Base-by-base conservation (phyloP, 2,113 vertebrate genomes). In the Ibidorhyncha struthersii region DNA sequence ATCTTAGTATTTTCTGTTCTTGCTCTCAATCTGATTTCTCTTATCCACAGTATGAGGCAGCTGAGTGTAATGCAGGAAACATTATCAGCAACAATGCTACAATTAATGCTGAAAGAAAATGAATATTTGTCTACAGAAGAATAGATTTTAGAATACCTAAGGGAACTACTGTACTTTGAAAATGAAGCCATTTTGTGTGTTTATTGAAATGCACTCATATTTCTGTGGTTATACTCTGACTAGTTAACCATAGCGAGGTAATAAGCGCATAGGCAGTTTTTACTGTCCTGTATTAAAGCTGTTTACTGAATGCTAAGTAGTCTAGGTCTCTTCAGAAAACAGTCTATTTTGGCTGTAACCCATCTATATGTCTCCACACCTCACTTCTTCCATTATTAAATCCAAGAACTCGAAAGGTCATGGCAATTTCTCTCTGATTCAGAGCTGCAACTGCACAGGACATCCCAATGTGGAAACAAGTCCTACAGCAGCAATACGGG, bases 71-170 rank as follows among this genome's bases (percentile, higher is more conserved):
- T 66, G 93, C 77, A 93, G 72, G 92, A 93, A 89, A 69, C 93
- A 96, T 91, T 97, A 96, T 95, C 73, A 88, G 87, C 88, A 93
- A 95, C 88, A 49, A 92, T 92, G 84, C 89, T 96, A 90, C 94
- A 95, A 95, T 97, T 96, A 97, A 97, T 97, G 89, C 89, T 87
- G 89, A 70, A 95, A 92, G 88, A 86, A 95, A 97, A 97, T 52
- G 89, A 96, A 81, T 84, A 89, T 94, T 92, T 96, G 93, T 94
- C 95, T 94, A 94, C 58, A 83, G 71, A 97, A 96, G 58, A 97
- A 96, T 79, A 84, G 79, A 91, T 70, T 86, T 94, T 87, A 82
- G 74, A 87, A 94, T 93, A 92, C 90, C 96, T 96, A 85, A 40
- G 82, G 95, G 95, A 95, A 92, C 96, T 70, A 95, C 87, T 80